Evolutionary conservation across 30 jellyfish, hydroid and myxozoan genomes (phyloP), one percentile per base, ranked within the genome.

Genomic region (Aurelia aurita): DNA sequence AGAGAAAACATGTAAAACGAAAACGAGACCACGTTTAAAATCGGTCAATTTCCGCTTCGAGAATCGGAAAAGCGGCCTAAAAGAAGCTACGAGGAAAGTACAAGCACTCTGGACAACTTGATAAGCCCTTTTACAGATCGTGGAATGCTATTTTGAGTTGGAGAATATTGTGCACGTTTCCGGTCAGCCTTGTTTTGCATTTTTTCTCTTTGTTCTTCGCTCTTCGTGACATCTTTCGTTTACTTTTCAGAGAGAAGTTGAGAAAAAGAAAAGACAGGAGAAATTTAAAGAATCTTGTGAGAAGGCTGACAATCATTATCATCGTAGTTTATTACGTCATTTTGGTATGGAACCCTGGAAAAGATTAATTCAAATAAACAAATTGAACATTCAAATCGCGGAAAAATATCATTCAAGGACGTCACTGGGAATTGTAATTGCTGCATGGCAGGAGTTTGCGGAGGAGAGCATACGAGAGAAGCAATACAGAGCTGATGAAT

Each of bases 321-420:
- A 79, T 5, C 29, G 51, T 3, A 46, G 26, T 3, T 31, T 93
- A 27, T 82, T 87, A 23, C 69, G 85, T 18, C 84, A 77, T 15
- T 87, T 69, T 34, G 98, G 98, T 8, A 11, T 93, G 47, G 81
- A 93, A 39, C 98, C 98, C 39, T 88, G 96, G 93, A 93, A 80
- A 63, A 49, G 85, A 19, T 83, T 93, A 5, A 74, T 87, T n/a
- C 77, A 72, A 71, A 70, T 87, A 4, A 54, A 63, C 39, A 66
- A 57, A 49, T 62, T 76, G 31, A 93, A 93, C 58, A 60, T 55
- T 1, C 95, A 93, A 72, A 87, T 81, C 15, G 90, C 95, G 22
- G 87, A 43, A 19, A 83, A 79, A 27, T 85, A 87, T 43, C 49
- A 87, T 32, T 51, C 68, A 15, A 39, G 93, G 62, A 43, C 70